Conservation (phyloP, 2,888 invertebrate genomes). For the Philopedon plagiatum region DNA sequence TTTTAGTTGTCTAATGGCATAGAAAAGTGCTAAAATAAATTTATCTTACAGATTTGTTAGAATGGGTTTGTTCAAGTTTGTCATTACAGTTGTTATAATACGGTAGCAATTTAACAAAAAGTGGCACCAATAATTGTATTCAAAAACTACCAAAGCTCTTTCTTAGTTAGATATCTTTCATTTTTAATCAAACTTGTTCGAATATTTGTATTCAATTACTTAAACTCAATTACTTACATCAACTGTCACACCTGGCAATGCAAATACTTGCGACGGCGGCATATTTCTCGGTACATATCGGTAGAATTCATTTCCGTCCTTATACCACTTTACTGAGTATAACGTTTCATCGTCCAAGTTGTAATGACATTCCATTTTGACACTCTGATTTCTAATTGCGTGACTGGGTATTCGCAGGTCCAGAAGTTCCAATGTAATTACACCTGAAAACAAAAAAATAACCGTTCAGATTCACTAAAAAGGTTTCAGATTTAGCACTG, state of each 20-base stretch:
- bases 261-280: constrained; percentile 85
- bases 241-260: constrained; percentile 85
- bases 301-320: constrained; percentile 91
- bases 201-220: not conserved
- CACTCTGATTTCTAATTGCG: constrained; percentile 84
- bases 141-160: no score
- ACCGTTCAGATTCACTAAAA: no score
- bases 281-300: constrained; percentile 87
- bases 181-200: no score
- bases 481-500: no score
- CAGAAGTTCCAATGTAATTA: constrained; percentile 75
- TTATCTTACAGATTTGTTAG: no score
- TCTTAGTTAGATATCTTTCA: no score
- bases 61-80: no score
- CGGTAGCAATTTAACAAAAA: no score
- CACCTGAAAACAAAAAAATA: constrained; percentile 62
- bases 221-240: constrained; percentile 78
- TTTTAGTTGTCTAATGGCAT: no score
- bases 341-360: constrained; percentile 86
- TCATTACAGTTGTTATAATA: no score
- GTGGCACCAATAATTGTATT: no score
- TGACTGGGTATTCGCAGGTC: constrained; percentile 87
- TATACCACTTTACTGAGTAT: constrained; percentile 94
- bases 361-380: constrained; percentile 85
- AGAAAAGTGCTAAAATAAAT: no score